Conservation (phyloP, 2,888 invertebrate genomes). For the Siphlonurus alternatus region DNA sequence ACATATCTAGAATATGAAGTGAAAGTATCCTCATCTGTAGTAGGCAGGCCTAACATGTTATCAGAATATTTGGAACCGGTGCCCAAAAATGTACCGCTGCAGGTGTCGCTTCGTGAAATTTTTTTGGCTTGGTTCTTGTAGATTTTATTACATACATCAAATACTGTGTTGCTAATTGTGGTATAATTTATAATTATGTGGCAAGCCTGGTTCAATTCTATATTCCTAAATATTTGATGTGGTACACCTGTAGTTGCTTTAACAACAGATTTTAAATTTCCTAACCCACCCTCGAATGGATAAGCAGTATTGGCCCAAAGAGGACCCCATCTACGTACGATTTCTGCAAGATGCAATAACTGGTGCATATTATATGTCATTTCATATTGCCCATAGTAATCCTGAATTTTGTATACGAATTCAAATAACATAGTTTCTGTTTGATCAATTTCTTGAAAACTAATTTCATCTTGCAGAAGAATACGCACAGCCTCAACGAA, state of each 20-base stretch:
- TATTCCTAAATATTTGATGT: background rate
- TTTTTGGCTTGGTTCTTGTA: background rate
- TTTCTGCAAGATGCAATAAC: background rate
- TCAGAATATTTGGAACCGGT: background rate
- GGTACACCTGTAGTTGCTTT: background rate
- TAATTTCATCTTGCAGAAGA: constrained; percentile 12
- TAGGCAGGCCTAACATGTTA: background rate
- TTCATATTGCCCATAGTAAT: background rate
- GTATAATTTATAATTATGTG: no score
- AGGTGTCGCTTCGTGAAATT: no score
- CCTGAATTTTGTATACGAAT: background rate
- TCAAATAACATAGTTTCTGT: background rate
- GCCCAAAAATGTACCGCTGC: no score
- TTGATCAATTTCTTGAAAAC: background rate
- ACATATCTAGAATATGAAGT: background rate
- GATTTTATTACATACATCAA: background rate
- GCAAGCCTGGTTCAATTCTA: background rate
- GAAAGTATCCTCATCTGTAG: background rate
- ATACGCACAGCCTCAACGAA: constrained; percentile 13
- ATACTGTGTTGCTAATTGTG: background rate
- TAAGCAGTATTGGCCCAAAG: background rate
- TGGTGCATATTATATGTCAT: background rate
- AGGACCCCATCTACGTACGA: background rate
- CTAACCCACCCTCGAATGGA: background rate
- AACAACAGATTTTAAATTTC: background rate